Conservation (phyloP, 2,888 invertebrate genomes). For the Balanococcus diminutus region DNA sequence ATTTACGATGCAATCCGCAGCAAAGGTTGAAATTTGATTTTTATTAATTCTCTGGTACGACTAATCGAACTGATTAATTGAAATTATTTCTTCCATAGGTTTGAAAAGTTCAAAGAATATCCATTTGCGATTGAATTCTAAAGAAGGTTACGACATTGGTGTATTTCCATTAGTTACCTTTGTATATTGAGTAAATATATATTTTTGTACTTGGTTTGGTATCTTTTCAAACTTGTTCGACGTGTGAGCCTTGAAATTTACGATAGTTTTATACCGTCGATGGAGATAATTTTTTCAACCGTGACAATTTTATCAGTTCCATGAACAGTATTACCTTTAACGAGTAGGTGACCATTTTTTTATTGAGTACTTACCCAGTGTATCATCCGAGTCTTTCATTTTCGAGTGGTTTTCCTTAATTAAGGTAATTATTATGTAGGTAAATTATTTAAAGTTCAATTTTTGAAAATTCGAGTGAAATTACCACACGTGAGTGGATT, state of each 20-base stretch:
- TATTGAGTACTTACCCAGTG: background rate
- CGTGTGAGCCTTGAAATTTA: background rate
- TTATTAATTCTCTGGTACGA: background rate
- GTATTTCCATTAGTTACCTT: background rate
- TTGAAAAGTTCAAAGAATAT: constrained; percentile 63
- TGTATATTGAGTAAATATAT: background rate
- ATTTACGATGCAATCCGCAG: constrained; percentile 55
- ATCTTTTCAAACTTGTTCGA: constrained; percentile 4
- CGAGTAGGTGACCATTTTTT: background rate
- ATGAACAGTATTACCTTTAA: background rate
- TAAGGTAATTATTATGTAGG: background rate
- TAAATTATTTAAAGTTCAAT: background rate
- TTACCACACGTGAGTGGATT: no score
- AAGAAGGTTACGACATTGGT: constrained; percentile 60
- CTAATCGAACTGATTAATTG: background rate
- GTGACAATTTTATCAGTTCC: background rate
- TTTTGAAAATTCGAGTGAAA: no score
- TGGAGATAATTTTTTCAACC: background rate
- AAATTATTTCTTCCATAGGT: constrained; percentile 59
- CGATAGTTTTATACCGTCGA: background rate
- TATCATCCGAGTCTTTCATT: background rate
- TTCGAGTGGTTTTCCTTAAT: background rate
- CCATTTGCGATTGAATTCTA: constrained; percentile 64
- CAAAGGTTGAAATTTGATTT: constrained; percentile 52
- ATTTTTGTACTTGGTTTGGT: background rate